These are phyloP conservation scores for Plecotus auritus DNA, from an alignment of 2,113 vertebrate species.

Conservation along the genomic window DNA sequence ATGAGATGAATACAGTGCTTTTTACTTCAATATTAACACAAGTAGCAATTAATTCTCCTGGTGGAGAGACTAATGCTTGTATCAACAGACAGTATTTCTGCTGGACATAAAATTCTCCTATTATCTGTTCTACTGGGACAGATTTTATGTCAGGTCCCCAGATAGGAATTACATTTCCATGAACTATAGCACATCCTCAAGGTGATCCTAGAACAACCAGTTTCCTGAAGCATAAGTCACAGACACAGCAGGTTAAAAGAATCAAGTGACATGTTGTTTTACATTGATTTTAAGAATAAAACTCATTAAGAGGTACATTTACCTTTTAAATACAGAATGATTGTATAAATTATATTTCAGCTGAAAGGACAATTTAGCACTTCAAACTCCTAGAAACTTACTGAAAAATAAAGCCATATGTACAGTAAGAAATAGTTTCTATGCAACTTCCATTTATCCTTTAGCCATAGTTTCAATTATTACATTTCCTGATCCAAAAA, in stretches of 20 bases:
- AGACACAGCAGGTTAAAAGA: neutral
- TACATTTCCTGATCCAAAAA: neutral
- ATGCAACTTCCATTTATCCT: neutral
- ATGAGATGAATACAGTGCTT: neutral
- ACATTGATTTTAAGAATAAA: conserved; percentile 41
- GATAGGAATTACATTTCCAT: neutral
- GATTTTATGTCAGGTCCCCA: neutral
- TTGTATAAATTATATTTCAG: conserved; percentile 31
- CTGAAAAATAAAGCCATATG: neutral
- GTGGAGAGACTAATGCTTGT: neutral
- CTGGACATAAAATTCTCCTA: neutral
- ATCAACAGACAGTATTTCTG: neutral
- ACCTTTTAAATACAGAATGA: conserved; percentile 43
- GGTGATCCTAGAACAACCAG: neutral
- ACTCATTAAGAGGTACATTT: conserved; percentile 34
- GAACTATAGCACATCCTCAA: neutral
- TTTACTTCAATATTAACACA: neutral
- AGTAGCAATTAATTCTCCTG: neutral
- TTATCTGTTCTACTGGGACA: neutral
- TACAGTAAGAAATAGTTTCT: neutral
- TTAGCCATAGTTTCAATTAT: neutral
- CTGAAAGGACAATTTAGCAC: conserved; percentile 44
- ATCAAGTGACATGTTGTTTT: conserved; percentile 23
- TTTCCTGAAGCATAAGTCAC: neutral
- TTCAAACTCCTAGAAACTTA: conserved; percentile 37